Evolutionary conservation across 1,140 invertebrate species (phyloP).

Genomic region (Drosophila parabipectinata): DNA sequence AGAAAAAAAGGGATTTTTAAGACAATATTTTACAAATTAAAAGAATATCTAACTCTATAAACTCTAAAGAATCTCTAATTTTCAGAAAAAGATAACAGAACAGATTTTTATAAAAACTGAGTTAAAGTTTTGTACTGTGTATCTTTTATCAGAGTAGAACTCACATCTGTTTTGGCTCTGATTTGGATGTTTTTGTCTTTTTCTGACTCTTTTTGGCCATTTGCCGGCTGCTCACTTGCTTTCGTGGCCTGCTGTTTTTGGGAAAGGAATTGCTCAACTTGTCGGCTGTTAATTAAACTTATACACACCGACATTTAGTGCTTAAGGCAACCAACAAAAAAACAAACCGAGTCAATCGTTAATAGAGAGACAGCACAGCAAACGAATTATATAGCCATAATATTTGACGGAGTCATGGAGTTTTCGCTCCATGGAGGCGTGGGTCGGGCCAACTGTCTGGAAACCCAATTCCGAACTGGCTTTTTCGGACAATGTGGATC

Average conservation of each 20-base stretch:
- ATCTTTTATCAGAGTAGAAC: conserved; percentile 41
- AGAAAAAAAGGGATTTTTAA: not conserved
- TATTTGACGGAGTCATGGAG: conserved; percentile 30
- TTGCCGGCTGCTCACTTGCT: conserved; percentile 38
- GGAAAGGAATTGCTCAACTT: conserved; percentile 39
- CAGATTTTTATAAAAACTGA: not conserved
- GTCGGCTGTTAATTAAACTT: conserved; percentile 75
- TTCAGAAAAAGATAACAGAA: not conserved
- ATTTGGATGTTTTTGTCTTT: conserved; percentile 36
- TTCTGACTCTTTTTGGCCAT: conserved; percentile 24
- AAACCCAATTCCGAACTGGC: conserved; percentile 63
- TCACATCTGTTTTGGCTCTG: conserved; percentile 31
- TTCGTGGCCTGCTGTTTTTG: conserved; percentile 40
- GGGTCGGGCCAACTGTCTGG: conserved; percentile 54
- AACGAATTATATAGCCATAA: conserved; percentile 21
- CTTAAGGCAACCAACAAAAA: conserved; percentile 15
- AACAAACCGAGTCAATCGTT: conserved; percentile 22
- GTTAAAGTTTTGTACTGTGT: conserved; percentile 3
- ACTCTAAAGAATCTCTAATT: not conserved
- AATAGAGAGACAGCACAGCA: conserved; percentile 44
- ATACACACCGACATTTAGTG: conserved; percentile 18
- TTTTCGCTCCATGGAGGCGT: conserved; percentile 21
- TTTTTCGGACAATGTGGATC: conserved; percentile 48
- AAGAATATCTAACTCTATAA: too few relatives aligned
- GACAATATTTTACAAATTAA: too few relatives aligned